Evolutionary conservation across 2,113 vertebrate genomes (phyloP), one percentile per base, ranked within the genome.

Genomic region (Callocephalon fimbriatum): DNA sequence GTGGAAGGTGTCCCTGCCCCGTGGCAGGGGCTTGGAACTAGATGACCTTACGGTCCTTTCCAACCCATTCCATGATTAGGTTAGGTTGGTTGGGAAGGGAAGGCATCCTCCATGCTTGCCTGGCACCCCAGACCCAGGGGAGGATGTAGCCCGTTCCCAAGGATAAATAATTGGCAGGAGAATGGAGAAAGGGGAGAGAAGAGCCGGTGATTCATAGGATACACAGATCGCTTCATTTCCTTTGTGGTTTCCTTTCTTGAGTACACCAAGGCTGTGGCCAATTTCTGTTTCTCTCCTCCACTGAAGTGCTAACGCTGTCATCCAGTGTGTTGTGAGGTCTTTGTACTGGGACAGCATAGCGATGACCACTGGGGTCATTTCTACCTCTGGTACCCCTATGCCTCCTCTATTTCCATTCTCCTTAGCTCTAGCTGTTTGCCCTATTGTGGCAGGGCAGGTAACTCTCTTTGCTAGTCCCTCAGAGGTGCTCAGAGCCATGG

Each of bases 351-450:
- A 10, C 56, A 15, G 32, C 56, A 35, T 58, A 58, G 23, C 22
- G 21, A n/a, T 58, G 56, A 32, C 56, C n/a, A 23, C n/a, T n/a
- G 63, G 31, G 45, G 16, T 25, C 42, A 5, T 86, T 71, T 31
- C 76, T 59, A 51, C 50, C 72, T 48, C 53, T 3, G 0, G 3
- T 56, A 21, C 37, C 25, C 25, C 56, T 0, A 0, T 16, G 37
- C 40, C 35, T 84, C 45, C 1, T 0, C 54, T 22, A 0, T 79
- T 95, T 37, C 79, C 91, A 9, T 19, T 31, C 78, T 78, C 10
- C 71, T 35, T 5, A 12, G n/a, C 76, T 12, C 27, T 65, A 53
- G 67, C 87, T 5, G 8, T 2, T 7, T 5, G 35, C 0, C 0
- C 37, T 73, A 59, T 12, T 19, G 35, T 25, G 37, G 38, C 26